Percentiles rank a stretch among this genome's conserved stretches.
These are phyloP conservation scores for Neoitamus cyanurus DNA, from an alignment of 2,888 invertebrate species.

Conservation along the genomic window DNA sequence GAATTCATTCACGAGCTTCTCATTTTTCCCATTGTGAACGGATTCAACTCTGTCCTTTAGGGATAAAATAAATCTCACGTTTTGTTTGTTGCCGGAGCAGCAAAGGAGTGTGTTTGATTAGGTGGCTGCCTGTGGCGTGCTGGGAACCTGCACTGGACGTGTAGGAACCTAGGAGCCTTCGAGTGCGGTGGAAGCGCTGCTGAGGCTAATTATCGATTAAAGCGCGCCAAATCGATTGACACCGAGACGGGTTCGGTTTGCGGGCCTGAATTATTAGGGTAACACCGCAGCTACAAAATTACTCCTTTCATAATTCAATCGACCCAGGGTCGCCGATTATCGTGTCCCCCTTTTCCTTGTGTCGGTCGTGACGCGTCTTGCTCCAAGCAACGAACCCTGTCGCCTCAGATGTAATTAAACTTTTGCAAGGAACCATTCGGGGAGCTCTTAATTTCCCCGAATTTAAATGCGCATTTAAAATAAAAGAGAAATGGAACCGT, in stretches of 20 bases:
- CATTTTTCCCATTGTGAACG: slow-evolving; percentile 38
- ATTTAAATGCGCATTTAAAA: slow-evolving; percentile 48
- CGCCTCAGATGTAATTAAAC: slow-evolving; percentile 28
- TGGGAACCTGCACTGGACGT: neutral
- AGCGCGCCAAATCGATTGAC: neutral
- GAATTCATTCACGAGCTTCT: slow-evolving; percentile 20
- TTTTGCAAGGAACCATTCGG: slow-evolving; percentile 22
- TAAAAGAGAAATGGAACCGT: slow-evolving; percentile 41
- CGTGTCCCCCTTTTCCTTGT: neutral
- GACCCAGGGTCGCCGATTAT: neutral
- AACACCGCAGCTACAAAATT: neutral
- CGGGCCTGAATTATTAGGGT: neutral
- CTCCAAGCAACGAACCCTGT: neutral
- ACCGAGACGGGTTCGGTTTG: neutral
- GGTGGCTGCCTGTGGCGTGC: neutral
- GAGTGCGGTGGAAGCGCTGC: neutral
- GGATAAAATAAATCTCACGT: slow-evolving; percentile 13
- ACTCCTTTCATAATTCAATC: neutral
- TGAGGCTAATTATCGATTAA: neutral
- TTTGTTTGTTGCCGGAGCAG: slow-evolving; percentile 7
- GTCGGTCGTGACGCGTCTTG: neutral
- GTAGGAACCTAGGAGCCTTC: neutral
- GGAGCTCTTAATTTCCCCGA: slow-evolving; percentile 25
- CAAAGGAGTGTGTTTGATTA: slow-evolving; percentile 23
- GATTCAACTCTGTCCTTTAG: slow-evolving; percentile 27